Evolutionary conservation across 1,140 invertebrate species (phyloP).

Genomic region (Muscidifurax raptorellus): DNA sequence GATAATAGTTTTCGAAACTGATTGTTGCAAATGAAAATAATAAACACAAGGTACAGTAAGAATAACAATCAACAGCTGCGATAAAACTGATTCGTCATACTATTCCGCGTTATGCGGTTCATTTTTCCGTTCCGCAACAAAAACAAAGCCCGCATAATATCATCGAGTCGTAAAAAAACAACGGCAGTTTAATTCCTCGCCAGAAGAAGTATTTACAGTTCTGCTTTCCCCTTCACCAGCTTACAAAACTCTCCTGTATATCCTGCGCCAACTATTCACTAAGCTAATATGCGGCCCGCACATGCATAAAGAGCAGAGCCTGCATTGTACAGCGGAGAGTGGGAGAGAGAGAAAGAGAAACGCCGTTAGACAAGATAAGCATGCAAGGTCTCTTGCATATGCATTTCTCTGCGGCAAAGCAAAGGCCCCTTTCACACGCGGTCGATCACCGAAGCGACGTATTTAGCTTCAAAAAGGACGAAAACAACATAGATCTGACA

Average conservation of each 20-base stretch:
- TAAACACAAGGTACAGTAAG: no score
- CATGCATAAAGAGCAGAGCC: not conserved
- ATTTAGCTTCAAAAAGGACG: not conserved
- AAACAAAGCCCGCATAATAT: no score
- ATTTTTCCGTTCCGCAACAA: no score
- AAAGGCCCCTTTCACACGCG: not conserved
- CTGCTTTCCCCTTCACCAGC: not conserved
- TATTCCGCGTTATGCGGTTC: no score
- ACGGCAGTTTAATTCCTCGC: not conserved
- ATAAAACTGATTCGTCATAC: no score
- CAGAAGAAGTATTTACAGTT: not conserved
- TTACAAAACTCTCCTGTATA: not conserved
- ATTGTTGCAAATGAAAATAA: not conserved
- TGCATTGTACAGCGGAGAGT: not conserved
- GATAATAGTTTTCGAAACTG: not conserved
- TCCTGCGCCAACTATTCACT: not conserved
- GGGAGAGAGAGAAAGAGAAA: not conserved
- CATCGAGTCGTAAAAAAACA: not conserved
- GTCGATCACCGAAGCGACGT: not conserved
- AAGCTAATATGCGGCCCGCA: not conserved
- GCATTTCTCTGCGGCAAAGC: not conserved
- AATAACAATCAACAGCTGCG: not conserved
- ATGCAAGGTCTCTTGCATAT: no score
- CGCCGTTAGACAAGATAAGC: not conserved
- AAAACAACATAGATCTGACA: not conserved